A percentile compares a stretch with the other conserved stretches of the same genome.
Evolutionary conservation across 2,797 vertebrate genomes (phyloP).

Genomic region (Enteromius viviparus): DNA sequence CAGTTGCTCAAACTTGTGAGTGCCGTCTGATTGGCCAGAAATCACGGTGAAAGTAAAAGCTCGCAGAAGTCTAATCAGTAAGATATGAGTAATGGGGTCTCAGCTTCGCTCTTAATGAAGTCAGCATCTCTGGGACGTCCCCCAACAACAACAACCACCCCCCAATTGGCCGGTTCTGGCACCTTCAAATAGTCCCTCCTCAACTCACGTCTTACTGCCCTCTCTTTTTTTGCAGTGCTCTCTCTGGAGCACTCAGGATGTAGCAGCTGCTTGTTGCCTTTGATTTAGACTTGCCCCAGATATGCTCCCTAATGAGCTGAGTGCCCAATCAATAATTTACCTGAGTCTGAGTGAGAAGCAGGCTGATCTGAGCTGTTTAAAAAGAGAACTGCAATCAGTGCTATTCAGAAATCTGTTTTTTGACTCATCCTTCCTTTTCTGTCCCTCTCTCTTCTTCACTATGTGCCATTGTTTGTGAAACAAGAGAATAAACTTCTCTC

Average conservation of each 20-base stretch:
- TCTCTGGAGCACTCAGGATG: slow-evolving; percentile 53
- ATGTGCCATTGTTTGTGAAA: slow-evolving; percentile 53
- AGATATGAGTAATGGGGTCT: slow-evolving; percentile 52
- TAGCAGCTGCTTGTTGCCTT: slow-evolving; percentile 83
- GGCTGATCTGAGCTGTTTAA: slow-evolving; percentile 74
- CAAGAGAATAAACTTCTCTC: slow-evolving; percentile 23
- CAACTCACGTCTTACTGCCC: slow-evolving; percentile 24
- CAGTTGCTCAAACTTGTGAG: slow-evolving; percentile 15
- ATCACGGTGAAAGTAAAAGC: slow-evolving; percentile 29
- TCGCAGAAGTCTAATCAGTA: slow-evolving; percentile 55
- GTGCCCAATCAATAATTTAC: slow-evolving; percentile 90
- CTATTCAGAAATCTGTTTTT: slow-evolving; percentile 62
- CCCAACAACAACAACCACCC: slow-evolving; percentile 29
- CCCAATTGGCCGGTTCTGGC: neutral
- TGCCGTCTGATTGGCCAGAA: slow-evolving; percentile 35
- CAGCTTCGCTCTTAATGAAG: slow-evolving; percentile 51
- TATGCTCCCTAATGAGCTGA: slow-evolving; percentile 84
- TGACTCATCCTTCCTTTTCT: slow-evolving; percentile 49
- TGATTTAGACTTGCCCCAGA: slow-evolving; percentile 82
- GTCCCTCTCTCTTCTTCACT: slow-evolving; percentile 19
- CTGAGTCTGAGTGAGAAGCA: slow-evolving; percentile 72
- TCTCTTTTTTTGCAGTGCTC: slow-evolving; percentile 50
- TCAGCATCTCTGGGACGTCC: slow-evolving; percentile 48
- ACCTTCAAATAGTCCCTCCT: slow-evolving; percentile 29
- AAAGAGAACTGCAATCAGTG: slow-evolving; percentile 77